Base-by-base conservation (phyloP, 2,888 invertebrate genomes). In the Acleris literana region DNA sequence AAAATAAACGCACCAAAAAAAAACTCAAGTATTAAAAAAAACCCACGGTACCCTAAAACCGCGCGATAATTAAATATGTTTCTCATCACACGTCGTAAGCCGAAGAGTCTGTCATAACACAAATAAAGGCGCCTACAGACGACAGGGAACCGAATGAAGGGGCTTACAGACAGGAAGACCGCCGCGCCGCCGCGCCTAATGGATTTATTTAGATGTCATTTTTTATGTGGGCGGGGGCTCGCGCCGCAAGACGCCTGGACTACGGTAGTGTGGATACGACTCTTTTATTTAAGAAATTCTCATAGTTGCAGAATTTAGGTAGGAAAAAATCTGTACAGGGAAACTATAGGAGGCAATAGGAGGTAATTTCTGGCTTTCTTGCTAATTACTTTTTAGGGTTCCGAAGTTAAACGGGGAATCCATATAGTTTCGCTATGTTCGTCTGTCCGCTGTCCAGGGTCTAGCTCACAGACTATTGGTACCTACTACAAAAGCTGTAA, bases 161-260 rank as follows among this genome's bases (percentile, higher is more conserved):
- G 87, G 82, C 84, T 82, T 79, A 81, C 79, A 82, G 84, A 88
- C 90, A 89, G 90, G 91, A 90, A 89, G 88, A 87, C 80, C 81
- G 57, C 78, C 82, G 78, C 80, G 57, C 78, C 82, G 78, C 80
- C 78, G 79, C 76, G 74, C 84, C 81, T 91, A 92, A 92, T 92
- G 92, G 92, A 92, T 92, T 91, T 92, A 92, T 92, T 92, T 92
- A 92, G 92, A 92, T 90, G 92, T 92, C 92, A 92, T 92, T 92
- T 92, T 92, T 92, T 92, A 92, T 91, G 92, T 92, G 92, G 92
- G 92, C 92, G 92, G 90, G 88, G 88, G 90, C 90, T 86, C 76
- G 79, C 78, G 74, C 79, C 72, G 80, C 74, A 84, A 80, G 86
- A 85, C 86, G 88, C 85, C 88, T 83, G 87, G 79, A 75, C 69